Conservation (phyloP, 2,888 invertebrate species). For the Serripes groenlandicus region DNA sequence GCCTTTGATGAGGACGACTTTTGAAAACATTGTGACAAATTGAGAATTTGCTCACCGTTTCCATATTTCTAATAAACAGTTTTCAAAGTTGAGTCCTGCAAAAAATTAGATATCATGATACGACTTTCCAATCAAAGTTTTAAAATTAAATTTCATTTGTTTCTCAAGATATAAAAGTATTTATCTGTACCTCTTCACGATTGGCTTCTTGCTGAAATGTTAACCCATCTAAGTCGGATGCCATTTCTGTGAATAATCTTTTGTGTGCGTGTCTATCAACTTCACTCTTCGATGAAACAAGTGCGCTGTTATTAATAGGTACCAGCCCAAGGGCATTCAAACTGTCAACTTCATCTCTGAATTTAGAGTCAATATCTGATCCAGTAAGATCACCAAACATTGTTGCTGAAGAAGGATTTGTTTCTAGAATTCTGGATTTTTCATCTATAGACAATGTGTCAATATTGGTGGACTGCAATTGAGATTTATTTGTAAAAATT, state of each 20-base stretch:
- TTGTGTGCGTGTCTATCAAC: neutral
- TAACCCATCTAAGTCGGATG: neutral
- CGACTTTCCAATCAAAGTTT: no score
- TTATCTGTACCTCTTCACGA: neutral
- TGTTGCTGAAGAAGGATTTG: no score
- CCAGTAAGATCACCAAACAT: no score
- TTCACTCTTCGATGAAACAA: neutral
- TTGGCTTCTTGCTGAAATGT: neutral
- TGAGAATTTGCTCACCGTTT: no score
- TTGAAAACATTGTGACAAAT: no score
- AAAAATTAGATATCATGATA: no score
- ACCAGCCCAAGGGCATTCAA: neutral
- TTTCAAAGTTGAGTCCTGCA: no score
- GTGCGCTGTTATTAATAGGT: neutral
- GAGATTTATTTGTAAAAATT: slow-evolving; percentile 21
- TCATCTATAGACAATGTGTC: neutral
- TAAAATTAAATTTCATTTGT: no score
- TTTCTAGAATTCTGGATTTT: no score
- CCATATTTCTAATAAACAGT: no score
- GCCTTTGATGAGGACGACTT: no score
- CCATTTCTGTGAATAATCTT: neutral
- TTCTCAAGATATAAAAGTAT: no score
- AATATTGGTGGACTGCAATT: neutral
- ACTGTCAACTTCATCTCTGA: neutral
- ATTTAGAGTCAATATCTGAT: neutral